Evolutionary conservation across 2,888 invertebrate genomes (phyloP).

Genomic region (Cecidostiba fungosa): DNA sequence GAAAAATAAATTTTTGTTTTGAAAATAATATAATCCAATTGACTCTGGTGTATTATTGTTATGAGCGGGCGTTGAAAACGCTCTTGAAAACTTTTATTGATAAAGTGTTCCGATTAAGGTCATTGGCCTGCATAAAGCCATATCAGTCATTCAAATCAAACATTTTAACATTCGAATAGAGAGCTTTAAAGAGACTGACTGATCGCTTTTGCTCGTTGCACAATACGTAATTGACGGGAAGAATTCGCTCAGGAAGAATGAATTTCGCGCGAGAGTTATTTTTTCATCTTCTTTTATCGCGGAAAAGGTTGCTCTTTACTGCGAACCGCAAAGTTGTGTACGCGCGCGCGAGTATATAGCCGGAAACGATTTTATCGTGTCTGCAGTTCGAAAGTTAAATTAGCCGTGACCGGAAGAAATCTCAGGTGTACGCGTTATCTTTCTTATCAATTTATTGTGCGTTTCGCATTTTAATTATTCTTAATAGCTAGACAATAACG

Average conservation of each 20-base stretch:
- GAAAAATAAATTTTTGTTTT: not conserved
- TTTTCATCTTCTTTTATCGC: not conserved
- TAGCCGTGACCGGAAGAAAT: not conserved
- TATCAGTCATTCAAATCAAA: slow-evolving; percentile 15
- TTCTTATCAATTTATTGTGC: not conserved
- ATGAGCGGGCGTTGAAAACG: not conserved
- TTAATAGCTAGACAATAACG: not conserved
- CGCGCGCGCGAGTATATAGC: too few species aligned
- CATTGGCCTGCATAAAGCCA: slow-evolving; percentile 38
- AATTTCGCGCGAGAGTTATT: not conserved
- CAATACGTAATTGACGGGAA: slow-evolving; percentile 1
- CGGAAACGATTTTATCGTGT: slow-evolving; percentile 15
- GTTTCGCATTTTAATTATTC: not conserved
- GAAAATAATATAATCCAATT: slow-evolving; percentile 25
- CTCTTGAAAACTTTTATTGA: slow-evolving; percentile 34
- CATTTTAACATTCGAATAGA: slow-evolving; percentile 33
- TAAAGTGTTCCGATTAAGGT: slow-evolving; percentile 43
- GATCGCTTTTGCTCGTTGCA: slow-evolving; percentile 22
- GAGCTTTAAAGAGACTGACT: slow-evolving; percentile 37
- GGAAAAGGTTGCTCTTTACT: not conserved
- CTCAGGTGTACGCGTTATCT: not conserved
- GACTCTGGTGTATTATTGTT: not conserved
- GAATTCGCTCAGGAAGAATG: slow-evolving; percentile 6
- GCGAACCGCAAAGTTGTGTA: not conserved
- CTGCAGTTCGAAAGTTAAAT: not conserved